These are phyloP conservation scores for Dicerorhinus sumatrensis DNA, from an alignment of 2,113 vertebrate species.

Conservation along the genomic window DNA sequence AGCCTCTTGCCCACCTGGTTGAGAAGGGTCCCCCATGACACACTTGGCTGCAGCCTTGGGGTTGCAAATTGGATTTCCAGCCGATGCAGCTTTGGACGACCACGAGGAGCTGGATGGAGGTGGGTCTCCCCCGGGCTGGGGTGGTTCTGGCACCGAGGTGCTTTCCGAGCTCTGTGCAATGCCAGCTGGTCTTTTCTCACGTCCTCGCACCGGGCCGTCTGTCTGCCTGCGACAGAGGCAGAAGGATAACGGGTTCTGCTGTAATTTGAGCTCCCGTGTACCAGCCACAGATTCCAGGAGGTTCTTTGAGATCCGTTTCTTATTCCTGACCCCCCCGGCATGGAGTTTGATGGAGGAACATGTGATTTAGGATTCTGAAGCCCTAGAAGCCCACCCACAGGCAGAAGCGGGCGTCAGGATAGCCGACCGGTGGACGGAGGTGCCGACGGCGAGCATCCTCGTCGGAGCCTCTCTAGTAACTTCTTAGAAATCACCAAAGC, in stretches of 20 bases:
- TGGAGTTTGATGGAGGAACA: neutral
- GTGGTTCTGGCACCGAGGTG: neutral
- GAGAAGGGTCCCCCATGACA: fast-evolving
- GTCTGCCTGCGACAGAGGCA: neutral
- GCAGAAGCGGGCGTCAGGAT: neutral
- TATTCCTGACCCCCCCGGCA: neutral
- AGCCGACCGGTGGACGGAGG: neutral
- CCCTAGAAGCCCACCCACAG: neutral
- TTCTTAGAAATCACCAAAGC: neutral
- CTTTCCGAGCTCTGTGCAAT: neutral
- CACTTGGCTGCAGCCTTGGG: no score
- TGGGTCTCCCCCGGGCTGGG: no score
- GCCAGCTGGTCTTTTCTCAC: fast-evolving
- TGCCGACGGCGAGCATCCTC: no score
- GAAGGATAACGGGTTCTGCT: no score
- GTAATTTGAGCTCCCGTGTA: fast-evolving
- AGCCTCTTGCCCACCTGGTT: no score
- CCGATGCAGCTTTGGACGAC: fast-evolving
- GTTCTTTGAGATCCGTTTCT: no score
- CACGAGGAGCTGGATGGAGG: neutral
- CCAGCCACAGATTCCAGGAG: neutral
- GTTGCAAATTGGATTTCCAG: neutral
- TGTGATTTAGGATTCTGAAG: neutral
- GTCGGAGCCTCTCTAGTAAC: neutral
- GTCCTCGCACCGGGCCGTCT: fast-evolving